These are phyloP conservation scores for Pocota personata DNA, from an alignment of 2,888 invertebrate genomes.

Conservation along the genomic window DNA sequence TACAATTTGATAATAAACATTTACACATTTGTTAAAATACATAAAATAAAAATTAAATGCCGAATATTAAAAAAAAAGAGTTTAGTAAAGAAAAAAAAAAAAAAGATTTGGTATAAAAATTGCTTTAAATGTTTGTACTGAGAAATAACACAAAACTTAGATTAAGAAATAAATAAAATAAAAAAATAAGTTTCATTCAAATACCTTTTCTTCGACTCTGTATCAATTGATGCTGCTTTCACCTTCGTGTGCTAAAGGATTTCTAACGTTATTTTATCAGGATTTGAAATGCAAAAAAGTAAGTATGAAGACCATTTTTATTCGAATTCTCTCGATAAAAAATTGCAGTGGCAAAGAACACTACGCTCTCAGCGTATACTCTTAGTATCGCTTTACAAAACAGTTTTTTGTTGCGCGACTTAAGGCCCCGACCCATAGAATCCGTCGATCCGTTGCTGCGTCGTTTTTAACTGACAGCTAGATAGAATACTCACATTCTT, in stretches of 20 bases:
- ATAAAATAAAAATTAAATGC: slow-evolving; percentile 37
- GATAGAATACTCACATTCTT: no score
- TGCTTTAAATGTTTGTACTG: slow-evolving; percentile 74
- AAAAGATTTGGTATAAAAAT: slow-evolving; percentile 64
- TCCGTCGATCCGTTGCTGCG: no score
- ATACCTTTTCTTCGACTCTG: slow-evolving; percentile 2
- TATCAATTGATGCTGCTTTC: background rate
- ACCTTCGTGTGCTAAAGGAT: background rate
- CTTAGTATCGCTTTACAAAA: no score
- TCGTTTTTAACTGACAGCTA: no score
- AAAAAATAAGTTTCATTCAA: slow-evolving; percentile 54
- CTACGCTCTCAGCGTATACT: no score
- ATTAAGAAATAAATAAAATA: slow-evolving; percentile 73
- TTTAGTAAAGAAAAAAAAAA: slow-evolving; percentile 44
- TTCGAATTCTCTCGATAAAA: no score
- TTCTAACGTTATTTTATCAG: no score
- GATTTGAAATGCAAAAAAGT: no score
- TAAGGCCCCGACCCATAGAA: no score
- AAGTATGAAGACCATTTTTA: no score
- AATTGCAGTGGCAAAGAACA: no score
- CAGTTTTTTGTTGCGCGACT: no score
- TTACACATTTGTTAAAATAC: slow-evolving; percentile 69
- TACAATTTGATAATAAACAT: slow-evolving; percentile 72
- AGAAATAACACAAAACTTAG: slow-evolving; percentile 72
- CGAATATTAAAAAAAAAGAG: slow-evolving; percentile 48